Evolutionary conservation across 2,797 vertebrate genomes (phyloP).

Genomic region (Todus mexicanus): DNA sequence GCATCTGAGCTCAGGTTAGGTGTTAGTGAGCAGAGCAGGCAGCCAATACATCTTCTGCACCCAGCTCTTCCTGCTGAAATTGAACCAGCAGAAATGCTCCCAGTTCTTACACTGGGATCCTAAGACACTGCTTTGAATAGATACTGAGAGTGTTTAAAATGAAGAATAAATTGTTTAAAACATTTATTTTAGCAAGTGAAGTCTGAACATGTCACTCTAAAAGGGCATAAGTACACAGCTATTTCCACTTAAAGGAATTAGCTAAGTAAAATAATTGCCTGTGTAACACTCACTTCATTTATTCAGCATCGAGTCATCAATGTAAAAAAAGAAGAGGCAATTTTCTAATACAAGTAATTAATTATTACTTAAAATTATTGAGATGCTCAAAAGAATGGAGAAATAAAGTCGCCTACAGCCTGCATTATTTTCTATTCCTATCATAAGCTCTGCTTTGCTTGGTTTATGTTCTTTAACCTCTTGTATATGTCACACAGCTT

Average conservation of each 20-base stretch:
- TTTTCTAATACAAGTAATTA: not conserved
- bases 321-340: not conserved
- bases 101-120: not conserved
- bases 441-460: rapidly evolving
- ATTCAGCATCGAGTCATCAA: not conserved
- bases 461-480: not conserved
- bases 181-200: not conserved
- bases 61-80: not conserved
- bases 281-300: not conserved
- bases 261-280: not conserved
- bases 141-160: not conserved
- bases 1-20: not conserved
- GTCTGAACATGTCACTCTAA: not conserved
- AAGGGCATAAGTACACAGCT: not conserved
- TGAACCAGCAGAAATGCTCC: not conserved
- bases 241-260: not conserved
- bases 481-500: not conserved
- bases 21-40: not conserved
- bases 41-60: not conserved
- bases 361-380: not conserved
- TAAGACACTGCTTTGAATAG: not conserved
- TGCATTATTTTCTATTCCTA: not conserved
- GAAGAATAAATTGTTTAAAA: not conserved
- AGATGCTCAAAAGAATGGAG: not conserved
- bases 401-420: not conserved